A percentile compares a stretch with the other conserved stretches of the same genome.
Evolutionary conservation across 2,797 vertebrate species (phyloP).

Genomic region (Strix occidentalis): DNA sequence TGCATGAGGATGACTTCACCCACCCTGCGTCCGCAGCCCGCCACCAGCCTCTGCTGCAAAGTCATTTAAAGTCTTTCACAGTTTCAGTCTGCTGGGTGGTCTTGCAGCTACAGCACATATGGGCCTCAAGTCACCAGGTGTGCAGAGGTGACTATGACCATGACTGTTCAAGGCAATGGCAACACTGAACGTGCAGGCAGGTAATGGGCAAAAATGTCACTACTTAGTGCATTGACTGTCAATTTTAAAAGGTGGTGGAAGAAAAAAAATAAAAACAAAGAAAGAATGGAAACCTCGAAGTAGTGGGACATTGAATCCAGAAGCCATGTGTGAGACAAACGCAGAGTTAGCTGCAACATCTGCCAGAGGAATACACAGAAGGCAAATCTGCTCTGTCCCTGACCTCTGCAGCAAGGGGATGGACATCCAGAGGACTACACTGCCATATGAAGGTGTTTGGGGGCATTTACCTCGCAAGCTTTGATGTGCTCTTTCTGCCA

Average conservation of each 20-base stretch:
- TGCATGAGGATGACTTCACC: not conserved
- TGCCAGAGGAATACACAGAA: not conserved
- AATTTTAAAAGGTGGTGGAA: not conserved
- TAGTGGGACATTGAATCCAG: not conserved
- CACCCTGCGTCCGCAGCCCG: not conserved
- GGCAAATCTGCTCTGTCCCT: not conserved
- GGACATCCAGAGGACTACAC: accelerated
- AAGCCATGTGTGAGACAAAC: not conserved
- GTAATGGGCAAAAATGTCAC: not conserved
- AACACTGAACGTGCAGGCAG: accelerated
- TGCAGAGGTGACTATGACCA: not conserved
- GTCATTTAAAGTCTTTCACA: not conserved
- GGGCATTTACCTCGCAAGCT: constrained; percentile 84
- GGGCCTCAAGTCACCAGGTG: accelerated
- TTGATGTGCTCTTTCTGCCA: constrained; percentile 89
- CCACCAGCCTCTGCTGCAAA: not conserved
- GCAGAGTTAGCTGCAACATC: not conserved
- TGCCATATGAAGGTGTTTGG: accelerated
- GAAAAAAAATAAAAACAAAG: not conserved
- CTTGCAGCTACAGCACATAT: not conserved
- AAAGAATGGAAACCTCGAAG: not conserved
- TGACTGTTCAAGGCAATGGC: not conserved
- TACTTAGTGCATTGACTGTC: not conserved
- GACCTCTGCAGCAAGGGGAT: not conserved
- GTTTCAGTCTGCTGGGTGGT: not conserved